These are phyloP conservation scores for Adineta ricciae DNA, from an alignment of 2,888 invertebrate species.

Conservation along the genomic window DNA sequence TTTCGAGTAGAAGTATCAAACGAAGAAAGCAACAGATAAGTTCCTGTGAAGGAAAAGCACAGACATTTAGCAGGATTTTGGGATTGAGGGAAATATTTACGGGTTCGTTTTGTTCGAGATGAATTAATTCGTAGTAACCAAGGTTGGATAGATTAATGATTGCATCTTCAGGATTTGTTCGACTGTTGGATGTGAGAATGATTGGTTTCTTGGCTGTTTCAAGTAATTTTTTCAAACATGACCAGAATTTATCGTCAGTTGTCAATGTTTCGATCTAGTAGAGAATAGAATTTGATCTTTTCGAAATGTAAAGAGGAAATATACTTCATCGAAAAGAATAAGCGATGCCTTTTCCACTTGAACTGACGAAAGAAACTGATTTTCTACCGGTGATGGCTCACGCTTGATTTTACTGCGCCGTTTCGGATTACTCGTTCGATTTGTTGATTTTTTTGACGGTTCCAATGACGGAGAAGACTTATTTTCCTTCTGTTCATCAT, in stretches of 20 bases:
- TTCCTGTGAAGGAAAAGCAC: not conserved
- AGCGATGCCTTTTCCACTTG: not conserved
- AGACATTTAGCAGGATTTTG: not conserved
- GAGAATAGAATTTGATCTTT: not conserved
- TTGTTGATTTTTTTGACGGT: not conserved
- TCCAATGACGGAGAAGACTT: not conserved
- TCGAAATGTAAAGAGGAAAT: not conserved
- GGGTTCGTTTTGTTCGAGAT: not conserved
- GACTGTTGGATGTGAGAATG: not conserved
- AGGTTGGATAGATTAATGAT: not conserved
- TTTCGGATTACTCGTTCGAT: not conserved
- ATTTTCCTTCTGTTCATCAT: not conserved
- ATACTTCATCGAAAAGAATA: slow-evolving; percentile 6
- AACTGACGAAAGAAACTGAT: not conserved
- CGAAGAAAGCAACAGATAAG: not conserved
- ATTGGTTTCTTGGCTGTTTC: not conserved
- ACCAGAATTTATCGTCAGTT: slow-evolving; percentile 6
- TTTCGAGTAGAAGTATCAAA: not conserved
- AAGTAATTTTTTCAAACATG: slow-evolving; percentile 10
- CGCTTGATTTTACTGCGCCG: not conserved
- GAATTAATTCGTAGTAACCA: not conserved
- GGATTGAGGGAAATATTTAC: not conserved
- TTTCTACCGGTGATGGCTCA: not conserved
- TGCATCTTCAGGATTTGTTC: not conserved
- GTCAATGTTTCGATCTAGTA: not conserved